These are phyloP conservation scores for Bufotes viridis DNA, from an alignment of 2,797 vertebrate genomes.

Conservation along the genomic window DNA sequence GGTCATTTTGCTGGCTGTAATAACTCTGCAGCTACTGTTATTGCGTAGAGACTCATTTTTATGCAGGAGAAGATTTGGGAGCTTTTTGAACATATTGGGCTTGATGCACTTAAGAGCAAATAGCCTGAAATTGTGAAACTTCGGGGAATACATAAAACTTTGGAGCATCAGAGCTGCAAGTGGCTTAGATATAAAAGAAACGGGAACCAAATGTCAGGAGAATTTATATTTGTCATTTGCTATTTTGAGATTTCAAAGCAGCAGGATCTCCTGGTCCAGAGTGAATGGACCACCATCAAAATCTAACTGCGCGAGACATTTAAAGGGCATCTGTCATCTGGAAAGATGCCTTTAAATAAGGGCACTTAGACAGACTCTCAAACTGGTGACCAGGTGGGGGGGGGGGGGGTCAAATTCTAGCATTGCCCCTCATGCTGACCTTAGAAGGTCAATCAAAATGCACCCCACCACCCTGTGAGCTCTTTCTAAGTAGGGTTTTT, in stretches of 20 bases:
- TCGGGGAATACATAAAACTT: conserved; percentile 37
- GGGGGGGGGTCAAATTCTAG: background rate
- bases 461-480: no score
- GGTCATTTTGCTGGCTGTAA: conserved; percentile 14
- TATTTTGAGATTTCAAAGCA: conserved; percentile 23
- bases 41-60: conserved; percentile 30
- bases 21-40: conserved; percentile 8
- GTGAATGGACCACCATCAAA: background rate
- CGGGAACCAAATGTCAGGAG: background rate
- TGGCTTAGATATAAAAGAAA: conserved; percentile 36
- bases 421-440: background rate
- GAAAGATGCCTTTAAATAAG: background rate
- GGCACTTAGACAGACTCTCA: background rate
- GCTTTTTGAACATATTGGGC: conserved; percentile 40
- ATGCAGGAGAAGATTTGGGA: conserved; percentile 32
- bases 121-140: conserved; percentile 43
- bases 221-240: conserved; percentile 28
- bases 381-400: background rate
- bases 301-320: background rate
- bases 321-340: background rate
- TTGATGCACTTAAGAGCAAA: conserved; percentile 42
- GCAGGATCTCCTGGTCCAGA: background rate
- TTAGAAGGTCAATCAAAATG: background rate
- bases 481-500: no score
- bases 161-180: conserved; percentile 30